phyloP scores from a whole-genome alignment of 1,140 invertebrate species.

The Bombus ignitus region DNA sequence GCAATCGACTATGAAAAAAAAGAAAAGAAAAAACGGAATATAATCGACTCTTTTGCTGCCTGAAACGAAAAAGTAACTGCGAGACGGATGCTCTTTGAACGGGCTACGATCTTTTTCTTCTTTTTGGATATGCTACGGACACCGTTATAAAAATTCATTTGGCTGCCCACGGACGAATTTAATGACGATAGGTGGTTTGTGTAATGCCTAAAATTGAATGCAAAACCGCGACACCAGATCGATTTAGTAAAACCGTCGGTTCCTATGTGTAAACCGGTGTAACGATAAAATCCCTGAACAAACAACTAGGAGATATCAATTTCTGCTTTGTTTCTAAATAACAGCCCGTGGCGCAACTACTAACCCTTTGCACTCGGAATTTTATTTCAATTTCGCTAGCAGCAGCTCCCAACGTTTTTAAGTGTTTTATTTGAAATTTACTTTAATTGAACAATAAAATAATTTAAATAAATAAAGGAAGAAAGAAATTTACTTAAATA shows the following conservation, averaged over 20 bases:
- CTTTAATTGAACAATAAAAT: too few relatives aligned
- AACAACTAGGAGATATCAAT: neutral
- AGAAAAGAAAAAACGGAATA: neutral
- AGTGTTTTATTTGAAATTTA: too few relatives aligned
- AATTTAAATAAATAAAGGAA: too few relatives aligned
- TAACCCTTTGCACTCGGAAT: too few relatives aligned
- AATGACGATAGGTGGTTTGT: neutral
- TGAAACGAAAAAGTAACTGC: neutral
- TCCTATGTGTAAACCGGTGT: neutral
- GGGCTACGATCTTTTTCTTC: neutral
- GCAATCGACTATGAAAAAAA: neutral
- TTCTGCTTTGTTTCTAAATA: slow-evolving; percentile 18
- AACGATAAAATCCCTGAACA: neutral
- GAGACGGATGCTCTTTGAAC: neutral
- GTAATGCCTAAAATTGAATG: slow-evolving; percentile 12
- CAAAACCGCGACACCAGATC: slow-evolving; percentile 6
- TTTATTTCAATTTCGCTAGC: too few relatives aligned
- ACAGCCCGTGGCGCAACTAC: neutral
- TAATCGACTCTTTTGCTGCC: neutral
- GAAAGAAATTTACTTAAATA: too few relatives aligned
- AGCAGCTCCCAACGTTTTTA: too few relatives aligned
- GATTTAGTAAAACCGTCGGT: neutral
- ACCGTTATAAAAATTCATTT: slow-evolving; percentile 1
- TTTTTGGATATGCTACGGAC: neutral
- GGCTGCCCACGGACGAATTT: neutral